These are phyloP conservation scores for Acestrorhynchus altus DNA, from an alignment of 2,797 vertebrate genomes.

Conservation along the genomic window DNA sequence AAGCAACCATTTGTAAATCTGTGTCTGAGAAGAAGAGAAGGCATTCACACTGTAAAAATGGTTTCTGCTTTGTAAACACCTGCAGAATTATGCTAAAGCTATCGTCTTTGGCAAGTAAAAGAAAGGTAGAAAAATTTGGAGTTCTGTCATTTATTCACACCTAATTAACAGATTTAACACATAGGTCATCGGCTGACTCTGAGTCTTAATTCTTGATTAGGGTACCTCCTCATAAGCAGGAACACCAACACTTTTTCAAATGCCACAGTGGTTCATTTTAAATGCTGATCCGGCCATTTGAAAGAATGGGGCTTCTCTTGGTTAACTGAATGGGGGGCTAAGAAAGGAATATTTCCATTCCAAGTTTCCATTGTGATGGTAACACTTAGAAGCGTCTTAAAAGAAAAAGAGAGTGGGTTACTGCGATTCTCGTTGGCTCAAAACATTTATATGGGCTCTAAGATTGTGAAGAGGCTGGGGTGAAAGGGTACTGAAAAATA, in stretches of 20 bases:
- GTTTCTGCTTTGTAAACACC: slow-evolving; percentile 28
- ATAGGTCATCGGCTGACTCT: no score
- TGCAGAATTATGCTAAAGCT: slow-evolving; percentile 38
- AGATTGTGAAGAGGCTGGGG: background rate
- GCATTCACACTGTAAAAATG: slow-evolving; percentile 9
- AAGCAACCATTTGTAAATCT: slow-evolving; percentile 22
- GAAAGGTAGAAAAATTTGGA: background rate
- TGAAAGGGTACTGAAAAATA: slow-evolving; percentile 16
- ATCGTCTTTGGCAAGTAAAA: slow-evolving; percentile 42
- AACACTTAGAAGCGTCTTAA: background rate
- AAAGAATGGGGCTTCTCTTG: background rate
- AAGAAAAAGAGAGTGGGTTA: background rate
- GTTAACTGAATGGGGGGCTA: background rate
- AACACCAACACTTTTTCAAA: slow-evolving; percentile 31
- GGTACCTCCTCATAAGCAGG: slow-evolving; percentile 36
- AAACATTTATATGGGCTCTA: background rate
- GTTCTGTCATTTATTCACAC: slow-evolving; percentile 24
- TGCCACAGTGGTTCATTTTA: slow-evolving; percentile 25
- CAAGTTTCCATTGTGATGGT: background rate
- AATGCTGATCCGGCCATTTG: slow-evolving; percentile 35
- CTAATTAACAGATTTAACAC: slow-evolving; percentile 21
- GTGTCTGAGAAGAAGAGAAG: slow-evolving; percentile 1
- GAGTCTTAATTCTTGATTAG: slow-evolving; percentile 11
- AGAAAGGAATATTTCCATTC: background rate
- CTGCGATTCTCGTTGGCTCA: background rate